Conservation (phyloP, 1,140 invertebrate species). For the Cryptotermes secundus region DNA sequence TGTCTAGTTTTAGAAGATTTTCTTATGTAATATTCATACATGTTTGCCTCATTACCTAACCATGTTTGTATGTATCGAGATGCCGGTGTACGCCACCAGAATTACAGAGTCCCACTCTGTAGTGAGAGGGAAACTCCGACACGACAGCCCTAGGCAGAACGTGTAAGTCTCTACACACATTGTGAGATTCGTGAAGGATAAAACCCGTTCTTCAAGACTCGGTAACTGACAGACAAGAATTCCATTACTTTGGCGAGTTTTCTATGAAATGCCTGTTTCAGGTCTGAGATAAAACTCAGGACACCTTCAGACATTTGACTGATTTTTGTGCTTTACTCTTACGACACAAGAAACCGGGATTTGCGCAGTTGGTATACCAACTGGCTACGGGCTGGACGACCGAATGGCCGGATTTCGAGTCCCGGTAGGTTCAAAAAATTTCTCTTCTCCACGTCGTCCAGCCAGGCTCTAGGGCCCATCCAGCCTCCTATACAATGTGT, state of each 20-base stretch:
- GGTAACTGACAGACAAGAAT: background rate
- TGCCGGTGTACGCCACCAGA: background rate
- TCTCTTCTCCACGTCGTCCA: too few relatives aligned
- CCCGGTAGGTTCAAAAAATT: too few relatives aligned
- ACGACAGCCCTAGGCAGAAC: background rate
- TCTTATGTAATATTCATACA: background rate
- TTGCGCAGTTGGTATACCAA: too few relatives aligned
- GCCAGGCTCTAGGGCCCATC: too few relatives aligned
- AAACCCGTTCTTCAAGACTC: background rate
- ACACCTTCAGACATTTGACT: too few relatives aligned
- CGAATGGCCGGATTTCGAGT: too few relatives aligned
- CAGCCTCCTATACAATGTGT: too few relatives aligned
- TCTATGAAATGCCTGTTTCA: too few relatives aligned
- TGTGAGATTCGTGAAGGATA: background rate
- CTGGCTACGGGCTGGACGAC: too few relatives aligned
- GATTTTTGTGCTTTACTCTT: too few relatives aligned
- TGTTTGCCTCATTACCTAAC: slow-evolving; percentile 10
- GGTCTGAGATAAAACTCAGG: background rate
- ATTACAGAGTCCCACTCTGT: background rate
- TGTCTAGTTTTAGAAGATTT: background rate
- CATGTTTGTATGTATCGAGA: background rate
- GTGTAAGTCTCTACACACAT: background rate
- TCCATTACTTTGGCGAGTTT: background rate
- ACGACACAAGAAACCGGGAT: too few relatives aligned
- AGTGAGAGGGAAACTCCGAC: background rate